Conservation (phyloP, 2,888 invertebrate genomes). For the Notodonta ziczac region DNA sequence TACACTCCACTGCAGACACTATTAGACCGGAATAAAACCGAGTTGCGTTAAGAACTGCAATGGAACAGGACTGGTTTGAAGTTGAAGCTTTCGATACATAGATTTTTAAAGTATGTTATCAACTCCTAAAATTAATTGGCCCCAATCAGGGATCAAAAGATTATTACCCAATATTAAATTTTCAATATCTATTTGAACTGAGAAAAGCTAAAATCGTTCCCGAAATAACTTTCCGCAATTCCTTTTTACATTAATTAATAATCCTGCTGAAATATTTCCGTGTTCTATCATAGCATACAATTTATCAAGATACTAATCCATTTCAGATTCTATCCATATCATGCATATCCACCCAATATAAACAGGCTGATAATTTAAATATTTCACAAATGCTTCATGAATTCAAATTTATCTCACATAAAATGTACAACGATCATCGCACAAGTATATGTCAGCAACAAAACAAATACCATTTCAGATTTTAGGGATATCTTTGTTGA, state of each 20-base stretch:
- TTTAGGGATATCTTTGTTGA: constrained; percentile 41
- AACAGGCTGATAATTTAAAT: too few species aligned
- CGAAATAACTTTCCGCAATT: not conserved
- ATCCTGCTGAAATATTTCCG: not conserved
- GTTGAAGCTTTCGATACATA: not conserved
- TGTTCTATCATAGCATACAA: not conserved
- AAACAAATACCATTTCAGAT: constrained; percentile 44
- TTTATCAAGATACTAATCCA: not conserved
- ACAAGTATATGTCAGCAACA: constrained; percentile 27
- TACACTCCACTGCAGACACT: constrained; percentile 17
- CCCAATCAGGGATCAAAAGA: not conserved
- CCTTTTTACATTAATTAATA: not conserved
- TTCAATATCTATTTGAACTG: not conserved
- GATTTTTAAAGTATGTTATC: not conserved
- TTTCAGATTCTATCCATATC: too few species aligned
- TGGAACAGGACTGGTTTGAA: constrained; percentile 13
- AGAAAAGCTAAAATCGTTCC: not conserved
- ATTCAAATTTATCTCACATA: too few species aligned
- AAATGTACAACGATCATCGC: constrained; percentile 20
- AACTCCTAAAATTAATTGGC: not conserved
- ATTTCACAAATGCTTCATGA: too few species aligned
- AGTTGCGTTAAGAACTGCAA: constrained; percentile 22
- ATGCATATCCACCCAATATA: too few species aligned
- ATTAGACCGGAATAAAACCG: constrained; percentile 32
- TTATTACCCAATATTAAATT: not conserved